Evolutionary conservation across 92 coral and sea anemone species (phyloP).

Genomic region (Epizoanthus rinbou): DNA sequence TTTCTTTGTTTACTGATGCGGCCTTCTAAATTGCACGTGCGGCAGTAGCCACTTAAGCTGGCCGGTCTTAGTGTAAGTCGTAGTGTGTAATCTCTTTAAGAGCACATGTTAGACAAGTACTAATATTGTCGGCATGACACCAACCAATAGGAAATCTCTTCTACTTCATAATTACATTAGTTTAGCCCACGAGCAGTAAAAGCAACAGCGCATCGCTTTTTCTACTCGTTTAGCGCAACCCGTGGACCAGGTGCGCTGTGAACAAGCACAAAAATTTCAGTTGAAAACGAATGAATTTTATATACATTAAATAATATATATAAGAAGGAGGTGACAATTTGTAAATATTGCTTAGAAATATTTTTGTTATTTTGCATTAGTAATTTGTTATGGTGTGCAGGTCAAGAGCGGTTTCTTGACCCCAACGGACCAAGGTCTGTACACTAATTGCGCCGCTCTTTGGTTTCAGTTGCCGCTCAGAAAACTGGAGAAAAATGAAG

Average conservation of each 20-base stretch:
- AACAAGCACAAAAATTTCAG: constrained; percentile 21
- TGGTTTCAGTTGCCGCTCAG: constrained; percentile 25
- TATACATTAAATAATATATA: constrained; percentile 58
- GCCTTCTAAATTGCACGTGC: constrained; percentile 39
- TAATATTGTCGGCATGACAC: constrained; percentile 19
- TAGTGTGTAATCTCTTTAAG: constrained; percentile 29
- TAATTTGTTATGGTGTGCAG: constrained; percentile 37
- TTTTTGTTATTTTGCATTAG: constrained; percentile 67
- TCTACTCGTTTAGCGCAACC: constrained; percentile 29
- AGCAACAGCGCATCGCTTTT: neutral
- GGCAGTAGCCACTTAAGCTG: constrained; percentile 27
- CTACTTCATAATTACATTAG: constrained; percentile 2
- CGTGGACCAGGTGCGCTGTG: constrained; percentile 23
- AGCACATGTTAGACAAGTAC: constrained; percentile 21
- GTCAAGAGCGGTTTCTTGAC: neutral
- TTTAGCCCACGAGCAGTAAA: too few species aligned
- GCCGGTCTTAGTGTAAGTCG: constrained; percentile 20
- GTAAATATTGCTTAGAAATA: constrained; percentile 73
- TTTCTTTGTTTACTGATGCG: constrained; percentile 40
- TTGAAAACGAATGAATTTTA: constrained; percentile 50
- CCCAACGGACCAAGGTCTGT: neutral
- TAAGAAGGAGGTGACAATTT: constrained; percentile 51
- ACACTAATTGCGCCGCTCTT: neutral
- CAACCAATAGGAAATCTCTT: constrained; percentile 17
- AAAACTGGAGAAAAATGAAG: constrained; percentile 14